Evolutionary conservation across 2,888 invertebrate genomes (phyloP).

Genomic region (Xestia sexstrigata): DNA sequence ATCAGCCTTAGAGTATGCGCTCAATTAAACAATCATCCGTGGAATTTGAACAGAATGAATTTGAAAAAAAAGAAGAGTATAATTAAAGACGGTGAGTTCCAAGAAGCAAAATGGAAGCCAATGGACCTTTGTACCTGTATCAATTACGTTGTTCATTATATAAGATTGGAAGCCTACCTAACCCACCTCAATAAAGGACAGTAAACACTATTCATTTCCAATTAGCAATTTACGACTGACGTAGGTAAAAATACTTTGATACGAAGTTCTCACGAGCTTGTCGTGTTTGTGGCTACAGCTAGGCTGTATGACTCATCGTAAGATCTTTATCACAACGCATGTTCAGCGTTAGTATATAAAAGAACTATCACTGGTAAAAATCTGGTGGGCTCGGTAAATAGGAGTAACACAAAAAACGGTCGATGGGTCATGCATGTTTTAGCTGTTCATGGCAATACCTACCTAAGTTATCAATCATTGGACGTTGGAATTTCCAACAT

Average conservation of each 20-base stretch:
- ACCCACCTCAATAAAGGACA: neutral
- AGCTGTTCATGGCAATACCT: neutral
- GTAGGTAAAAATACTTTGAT: neutral
- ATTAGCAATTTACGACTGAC: neutral
- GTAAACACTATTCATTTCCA: neutral
- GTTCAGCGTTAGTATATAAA: neutral
- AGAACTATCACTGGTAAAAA: neutral
- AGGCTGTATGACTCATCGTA: neutral
- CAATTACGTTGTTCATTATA: neutral
- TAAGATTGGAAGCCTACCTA: neutral
- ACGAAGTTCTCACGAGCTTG: constrained; percentile 4
- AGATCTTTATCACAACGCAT: neutral
- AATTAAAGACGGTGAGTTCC: neutral
- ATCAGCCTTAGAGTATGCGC: neutral
- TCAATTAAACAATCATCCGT: neutral
- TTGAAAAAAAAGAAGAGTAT: neutral
- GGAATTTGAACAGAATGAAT: neutral
- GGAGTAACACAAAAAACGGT: neutral
- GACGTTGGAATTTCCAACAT: neutral
- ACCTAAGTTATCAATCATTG: neutral
- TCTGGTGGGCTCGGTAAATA: neutral
- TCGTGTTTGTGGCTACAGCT: neutral
- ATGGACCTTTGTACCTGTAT: neutral
- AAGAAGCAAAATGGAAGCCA: neutral
- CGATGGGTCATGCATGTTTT: neutral